Conservation (phyloP, 1,140 invertebrate species). For the Drosophila nebulosa region DNA sequence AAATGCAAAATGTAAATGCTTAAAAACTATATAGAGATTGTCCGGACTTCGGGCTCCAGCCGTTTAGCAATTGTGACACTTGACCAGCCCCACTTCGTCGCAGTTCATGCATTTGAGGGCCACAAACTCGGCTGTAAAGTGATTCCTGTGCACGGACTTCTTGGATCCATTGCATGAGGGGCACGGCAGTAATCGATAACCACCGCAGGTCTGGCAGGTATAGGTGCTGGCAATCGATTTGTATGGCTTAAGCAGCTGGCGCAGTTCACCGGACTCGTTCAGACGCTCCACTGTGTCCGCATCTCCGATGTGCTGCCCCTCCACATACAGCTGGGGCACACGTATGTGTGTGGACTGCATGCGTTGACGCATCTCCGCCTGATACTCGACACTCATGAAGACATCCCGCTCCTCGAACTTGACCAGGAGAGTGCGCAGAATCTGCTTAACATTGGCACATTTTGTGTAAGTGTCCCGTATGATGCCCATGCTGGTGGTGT, state of each 20-base stretch:
- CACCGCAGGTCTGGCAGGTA: slow-evolving; percentile 93
- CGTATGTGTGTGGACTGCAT: slow-evolving; percentile 87
- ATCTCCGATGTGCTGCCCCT: slow-evolving; percentile 94
- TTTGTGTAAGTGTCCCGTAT: slow-evolving; percentile 93
- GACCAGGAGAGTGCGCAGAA: slow-evolving; percentile 94
- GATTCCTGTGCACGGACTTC: slow-evolving; percentile 95
- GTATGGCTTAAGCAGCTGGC: slow-evolving; percentile 93
- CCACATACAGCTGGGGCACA: slow-evolving; percentile 95
- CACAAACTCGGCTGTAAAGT: slow-evolving; percentile 96
- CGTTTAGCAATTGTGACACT: slow-evolving; percentile 88
- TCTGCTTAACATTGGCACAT: slow-evolving; percentile 95
- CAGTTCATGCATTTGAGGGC: slow-evolving; percentile 97
- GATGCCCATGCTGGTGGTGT: slow-evolving; percentile 96
- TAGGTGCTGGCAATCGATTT: slow-evolving; percentile 90
- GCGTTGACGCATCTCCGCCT: slow-evolving; percentile 92
- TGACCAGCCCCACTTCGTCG: slow-evolving; percentile 95
- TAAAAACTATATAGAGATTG: slow-evolving; percentile 5
- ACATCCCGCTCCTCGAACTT: slow-evolving; percentile 96
- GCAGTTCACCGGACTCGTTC: slow-evolving; percentile 94
- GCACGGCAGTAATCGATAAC: slow-evolving; percentile 94
- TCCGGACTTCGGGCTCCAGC: not conserved
- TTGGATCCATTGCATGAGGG: slow-evolving; percentile 96
- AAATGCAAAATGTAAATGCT: slow-evolving; percentile 6
- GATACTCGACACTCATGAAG: slow-evolving; percentile 94
- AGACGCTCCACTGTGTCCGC: slow-evolving; percentile 93